Conservation (phyloP, 1,140 invertebrate species). For the Propsilocerus akamusi region DNA sequence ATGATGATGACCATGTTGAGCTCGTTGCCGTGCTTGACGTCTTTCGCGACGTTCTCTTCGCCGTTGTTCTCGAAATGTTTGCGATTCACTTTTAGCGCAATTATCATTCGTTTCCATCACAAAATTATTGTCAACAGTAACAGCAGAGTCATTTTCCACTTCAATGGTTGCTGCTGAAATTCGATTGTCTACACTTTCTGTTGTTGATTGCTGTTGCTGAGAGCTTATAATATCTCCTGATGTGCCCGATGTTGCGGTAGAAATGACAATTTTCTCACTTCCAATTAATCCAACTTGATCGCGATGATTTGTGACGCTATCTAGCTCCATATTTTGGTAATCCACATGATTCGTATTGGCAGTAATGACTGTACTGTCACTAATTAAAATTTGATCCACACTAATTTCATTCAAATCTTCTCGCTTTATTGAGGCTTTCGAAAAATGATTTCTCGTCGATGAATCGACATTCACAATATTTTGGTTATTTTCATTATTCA, state of each 20-base stretch:
- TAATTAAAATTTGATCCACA: not conserved
- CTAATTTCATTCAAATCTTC: not conserved
- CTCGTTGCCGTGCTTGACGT: not conserved
- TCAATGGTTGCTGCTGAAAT: not conserved
- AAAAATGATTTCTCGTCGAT: too few relatives aligned
- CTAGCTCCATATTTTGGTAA: not conserved
- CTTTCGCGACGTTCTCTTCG: not conserved
- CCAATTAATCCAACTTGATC: not conserved
- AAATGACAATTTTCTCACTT: not conserved
- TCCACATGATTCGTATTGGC: not conserved
- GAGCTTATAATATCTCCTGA: too few relatives aligned
- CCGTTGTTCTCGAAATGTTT: not conserved
- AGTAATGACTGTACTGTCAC: too few relatives aligned
- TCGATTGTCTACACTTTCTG: slow-evolving; percentile 1
- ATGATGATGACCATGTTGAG: not conserved
- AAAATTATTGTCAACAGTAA: not conserved
- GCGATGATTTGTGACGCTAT: not conserved
- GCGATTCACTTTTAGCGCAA: not conserved
- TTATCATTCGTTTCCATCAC: not conserved
- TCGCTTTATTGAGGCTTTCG: not conserved
- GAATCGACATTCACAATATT: not conserved
- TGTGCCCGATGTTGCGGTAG: too few relatives aligned
- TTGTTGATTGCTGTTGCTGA: not conserved
- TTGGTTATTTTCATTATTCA: not conserved
- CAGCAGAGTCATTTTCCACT: not conserved